phyloP scores from a whole-genome alignment of 2,797 vertebrate genomes.

The Echeneis naucrates region DNA sequence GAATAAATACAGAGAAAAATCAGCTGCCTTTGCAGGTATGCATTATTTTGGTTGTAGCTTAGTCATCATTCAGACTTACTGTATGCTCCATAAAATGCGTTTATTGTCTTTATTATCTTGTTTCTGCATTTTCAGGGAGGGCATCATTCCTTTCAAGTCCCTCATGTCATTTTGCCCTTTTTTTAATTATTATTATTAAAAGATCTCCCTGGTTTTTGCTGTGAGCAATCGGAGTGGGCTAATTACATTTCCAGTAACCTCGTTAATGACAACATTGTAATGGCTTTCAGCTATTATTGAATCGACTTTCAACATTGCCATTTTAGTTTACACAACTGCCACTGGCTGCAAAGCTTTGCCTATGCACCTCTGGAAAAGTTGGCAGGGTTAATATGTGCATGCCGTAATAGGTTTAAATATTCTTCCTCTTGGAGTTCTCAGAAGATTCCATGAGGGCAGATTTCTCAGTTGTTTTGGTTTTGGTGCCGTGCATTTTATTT shows the following conservation, averaged over 20 bases:
- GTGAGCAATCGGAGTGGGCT: constrained; percentile 74
- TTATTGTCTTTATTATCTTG: constrained; percentile 23
- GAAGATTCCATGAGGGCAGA: constrained; percentile 55
- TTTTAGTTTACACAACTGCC: constrained; percentile 77
- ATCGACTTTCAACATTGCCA: constrained; percentile 74
- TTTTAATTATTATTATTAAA: constrained; percentile 46
- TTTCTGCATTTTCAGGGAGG: constrained; percentile 26
- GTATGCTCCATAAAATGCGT: constrained; percentile 10
- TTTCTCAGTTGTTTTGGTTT: constrained; percentile 63
- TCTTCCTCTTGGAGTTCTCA: constrained; percentile 58
- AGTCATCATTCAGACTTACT: not conserved
- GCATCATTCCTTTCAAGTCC: constrained; percentile 9
- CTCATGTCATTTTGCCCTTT: constrained; percentile 35
- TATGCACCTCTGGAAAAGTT: constrained; percentile 68
- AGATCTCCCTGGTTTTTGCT: constrained; percentile 63
- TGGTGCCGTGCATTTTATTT: constrained; percentile 48
- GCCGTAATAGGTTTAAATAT: constrained; percentile 72
- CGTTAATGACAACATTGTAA: constrained; percentile 80
- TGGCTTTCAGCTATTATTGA: constrained; percentile 77
- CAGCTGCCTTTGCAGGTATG: not conserved
- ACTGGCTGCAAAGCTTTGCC: constrained; percentile 78
- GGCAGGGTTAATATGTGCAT: constrained; percentile 65
- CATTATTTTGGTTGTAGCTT: constrained; percentile 4
- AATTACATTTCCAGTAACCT: constrained; percentile 82
- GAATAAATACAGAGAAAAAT: constrained; percentile 21